Percentiles rank a stretch among this genome's conserved stretches.
phyloP scores from a whole-genome alignment of 2,888 invertebrate species.

The Cordilura impudica region DNA sequence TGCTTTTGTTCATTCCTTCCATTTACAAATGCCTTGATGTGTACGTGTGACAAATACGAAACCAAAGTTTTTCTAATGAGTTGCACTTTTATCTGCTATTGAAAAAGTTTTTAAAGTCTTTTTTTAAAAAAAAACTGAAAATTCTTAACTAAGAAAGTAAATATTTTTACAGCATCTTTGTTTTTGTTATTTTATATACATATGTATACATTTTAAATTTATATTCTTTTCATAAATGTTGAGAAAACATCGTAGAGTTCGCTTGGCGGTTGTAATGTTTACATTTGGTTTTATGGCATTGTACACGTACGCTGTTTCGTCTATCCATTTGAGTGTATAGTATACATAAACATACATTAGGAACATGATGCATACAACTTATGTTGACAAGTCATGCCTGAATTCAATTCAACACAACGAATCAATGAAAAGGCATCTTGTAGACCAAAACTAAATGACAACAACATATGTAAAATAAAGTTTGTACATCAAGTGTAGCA shows the following conservation, averaged over 20 bases:
- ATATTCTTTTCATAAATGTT: slow-evolving; percentile 68
- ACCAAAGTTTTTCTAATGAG: slow-evolving; percentile 39
- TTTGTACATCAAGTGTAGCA: neutral
- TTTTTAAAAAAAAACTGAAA: slow-evolving; percentile 68
- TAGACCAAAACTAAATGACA: slow-evolving; percentile 22
- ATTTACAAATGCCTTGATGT: neutral
- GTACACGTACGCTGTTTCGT: slow-evolving; percentile 18
- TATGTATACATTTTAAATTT: slow-evolving; percentile 68
- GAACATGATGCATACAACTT: slow-evolving; percentile 50
- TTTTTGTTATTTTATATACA: neutral
- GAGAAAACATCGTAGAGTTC: slow-evolving; percentile 8
- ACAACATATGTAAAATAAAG: neutral
- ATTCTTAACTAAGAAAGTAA: slow-evolving; percentile 75
- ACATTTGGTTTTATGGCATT: slow-evolving; percentile 31
- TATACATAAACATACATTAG: slow-evolving; percentile 31
- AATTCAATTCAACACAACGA: slow-evolving; percentile 35
- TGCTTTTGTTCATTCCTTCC: slow-evolving; percentile 19
- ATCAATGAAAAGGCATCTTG: slow-evolving; percentile 34
- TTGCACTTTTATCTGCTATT: slow-evolving; percentile 38
- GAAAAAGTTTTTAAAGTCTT: neutral
- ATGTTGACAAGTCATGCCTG: slow-evolving; percentile 58
- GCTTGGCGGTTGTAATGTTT: slow-evolving; percentile 36
- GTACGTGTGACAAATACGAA: slow-evolving; percentile 21
- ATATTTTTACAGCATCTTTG: slow-evolving; percentile 73
- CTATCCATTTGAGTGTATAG: slow-evolving; percentile 2